Evolutionary conservation across 2,888 invertebrate species (phyloP).

Genomic region (Drosophila affinis): DNA sequence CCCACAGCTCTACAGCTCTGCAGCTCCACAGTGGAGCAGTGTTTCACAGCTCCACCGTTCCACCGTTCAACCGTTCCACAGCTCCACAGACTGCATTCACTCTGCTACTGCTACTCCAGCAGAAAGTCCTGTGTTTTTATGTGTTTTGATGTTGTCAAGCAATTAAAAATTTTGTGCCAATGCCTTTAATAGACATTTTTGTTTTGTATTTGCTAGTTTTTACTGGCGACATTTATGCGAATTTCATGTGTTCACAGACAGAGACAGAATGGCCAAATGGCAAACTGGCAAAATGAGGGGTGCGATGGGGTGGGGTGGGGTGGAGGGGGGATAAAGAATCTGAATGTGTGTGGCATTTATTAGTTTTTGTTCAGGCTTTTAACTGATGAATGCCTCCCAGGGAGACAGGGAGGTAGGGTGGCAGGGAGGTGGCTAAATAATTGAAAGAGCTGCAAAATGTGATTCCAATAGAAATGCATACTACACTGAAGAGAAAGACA

Average conservation of each 20-base stretch:
- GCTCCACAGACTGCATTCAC: neutral
- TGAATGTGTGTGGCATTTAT: constrained; percentile 54
- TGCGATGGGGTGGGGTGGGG: too few relatives aligned
- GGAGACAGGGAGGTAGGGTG: constrained; percentile 23
- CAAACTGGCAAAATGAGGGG: constrained; percentile 13
- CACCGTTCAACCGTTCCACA: too few relatives aligned
- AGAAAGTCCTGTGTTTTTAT: constrained; percentile 28
- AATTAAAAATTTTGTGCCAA: constrained; percentile 69
- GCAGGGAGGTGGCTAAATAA: constrained; percentile 27
- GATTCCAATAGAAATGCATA: constrained; percentile 21
- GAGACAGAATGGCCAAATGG: constrained; percentile 23
- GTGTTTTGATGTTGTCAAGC: constrained; percentile 67
- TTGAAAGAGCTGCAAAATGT: constrained; percentile 33
- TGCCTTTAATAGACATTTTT: constrained; percentile 59
- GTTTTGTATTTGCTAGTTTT: constrained; percentile 52
- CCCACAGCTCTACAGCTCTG: too few relatives aligned
- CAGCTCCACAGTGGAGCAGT: neutral
- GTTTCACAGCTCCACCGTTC: too few relatives aligned
- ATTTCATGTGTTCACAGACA: constrained; percentile 42
- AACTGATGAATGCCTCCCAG: constrained; percentile 10
- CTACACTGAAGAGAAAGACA: neutral
- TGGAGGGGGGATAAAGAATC: constrained; percentile 14
- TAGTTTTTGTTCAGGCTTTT: constrained; percentile 13
- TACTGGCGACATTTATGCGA: constrained; percentile 52
- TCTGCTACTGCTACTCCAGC: constrained; percentile 1